Evolutionary conservation across 2,113 vertebrate genomes (phyloP), one percentile per base, ranked within the genome.

Genomic region (Sminthopsis crassicaudata): DNA sequence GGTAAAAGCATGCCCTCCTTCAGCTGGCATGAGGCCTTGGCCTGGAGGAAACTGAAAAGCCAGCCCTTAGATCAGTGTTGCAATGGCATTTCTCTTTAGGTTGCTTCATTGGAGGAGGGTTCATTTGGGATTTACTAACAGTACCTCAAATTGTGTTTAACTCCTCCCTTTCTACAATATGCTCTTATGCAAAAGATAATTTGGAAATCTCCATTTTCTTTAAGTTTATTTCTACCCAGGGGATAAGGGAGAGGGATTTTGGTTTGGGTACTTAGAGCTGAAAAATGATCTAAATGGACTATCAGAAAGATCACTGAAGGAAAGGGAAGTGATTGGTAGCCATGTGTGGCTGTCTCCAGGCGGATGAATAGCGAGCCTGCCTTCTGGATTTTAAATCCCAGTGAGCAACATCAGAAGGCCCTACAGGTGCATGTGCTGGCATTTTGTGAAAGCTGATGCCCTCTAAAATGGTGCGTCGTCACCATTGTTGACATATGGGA

Each of bases 401-500:
- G 88, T 93, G 9, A 97, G 36, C 94, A 97, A 96, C 95, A 97
- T 97, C 97, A 98, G 93, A 55, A 97, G 96, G 93, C 91, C 91
- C 92, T 52, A 0, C 97, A 97, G 92, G 92, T 95, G 96, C 92
- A 46, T 6, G 67, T 96, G 93, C 96, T 89, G 23, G 95, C 95
- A 76, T 98, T 98, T 97, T 97, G 97, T 96, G 94, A 96, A 94
- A 91, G 90, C 84, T 96, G 90, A 93, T 96, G 97, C 84, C 94
- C 92, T 95, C 94, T 97, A 89, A 91, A 36, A 5, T 94, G 97
- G 95, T 97, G 98, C 96, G 97, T 98, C 97, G 97, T 96, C 96
- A 94, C 92, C 91, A 93, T 94, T 97, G 98, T 97, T 95, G 98
- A 98, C 98, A 92, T 93, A 54, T 96, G 96, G 96, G 96, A 98